Conservation (phyloP, 2,797 vertebrate genomes). For the Heliangelus exortis region DNA sequence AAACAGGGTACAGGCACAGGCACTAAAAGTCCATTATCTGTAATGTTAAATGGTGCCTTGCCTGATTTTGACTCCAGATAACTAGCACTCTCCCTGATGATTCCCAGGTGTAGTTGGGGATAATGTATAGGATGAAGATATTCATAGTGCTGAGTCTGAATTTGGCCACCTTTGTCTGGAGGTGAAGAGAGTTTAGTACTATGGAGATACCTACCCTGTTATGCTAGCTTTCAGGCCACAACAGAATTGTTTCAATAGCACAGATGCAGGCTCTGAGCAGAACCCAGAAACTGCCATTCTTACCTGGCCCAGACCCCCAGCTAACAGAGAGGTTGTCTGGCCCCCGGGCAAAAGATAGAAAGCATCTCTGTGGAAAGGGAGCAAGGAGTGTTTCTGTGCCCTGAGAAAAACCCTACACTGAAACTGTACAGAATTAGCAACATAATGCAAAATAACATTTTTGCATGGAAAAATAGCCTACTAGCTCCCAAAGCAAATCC, state of each 20-base stretch:
- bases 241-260: not conserved
- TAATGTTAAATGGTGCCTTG: slow-evolving; percentile 47
- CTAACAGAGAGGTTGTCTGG: not conserved
- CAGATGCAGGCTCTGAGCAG: not conserved
- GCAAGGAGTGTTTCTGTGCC: not conserved
- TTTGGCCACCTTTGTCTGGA: not conserved
- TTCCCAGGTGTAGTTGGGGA: slow-evolving; percentile 50
- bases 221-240: not conserved
- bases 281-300: not conserved
- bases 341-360: not conserved
- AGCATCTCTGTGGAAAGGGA: not conserved
- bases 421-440: not conserved
- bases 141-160: not conserved
- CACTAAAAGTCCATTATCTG: slow-evolving; percentile 57
- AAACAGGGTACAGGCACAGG: slow-evolving; percentile 50
- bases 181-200: not conserved
- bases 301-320: not conserved
- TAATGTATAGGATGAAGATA: not conserved
- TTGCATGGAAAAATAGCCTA: not conserved
- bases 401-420: not conserved
- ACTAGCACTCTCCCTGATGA: slow-evolving; percentile 38
- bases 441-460: not conserved
- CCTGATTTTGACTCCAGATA: slow-evolving; percentile 63
- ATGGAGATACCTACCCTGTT: not conserved
- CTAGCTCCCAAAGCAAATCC: not conserved